Evolutionary conservation across 2,797 vertebrate genomes (phyloP), one percentile per base, ranked within the genome.

Genomic region (Trematomus bernacchii): DNA sequence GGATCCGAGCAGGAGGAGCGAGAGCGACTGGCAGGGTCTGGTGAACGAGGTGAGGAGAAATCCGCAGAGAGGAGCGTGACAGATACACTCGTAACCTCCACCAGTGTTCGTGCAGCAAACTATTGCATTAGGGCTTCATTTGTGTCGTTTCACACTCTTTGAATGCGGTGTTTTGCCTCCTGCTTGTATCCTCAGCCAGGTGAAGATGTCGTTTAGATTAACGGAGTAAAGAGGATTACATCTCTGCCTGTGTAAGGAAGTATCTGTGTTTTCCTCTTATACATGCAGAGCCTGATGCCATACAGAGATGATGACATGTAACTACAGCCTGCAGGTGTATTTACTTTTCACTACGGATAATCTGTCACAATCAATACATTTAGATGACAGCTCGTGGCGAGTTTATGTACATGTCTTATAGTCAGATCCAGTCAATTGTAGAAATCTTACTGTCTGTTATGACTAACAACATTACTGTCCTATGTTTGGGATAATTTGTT

Each of bases 21-120:
- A 98, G 89, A 96, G 94, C 84, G 97, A 98, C 91, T 98, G 97
- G 96, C 97, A 98, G 92, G 97, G 96, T 63, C 92, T 98, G 88
- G 91, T 97, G 73, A 96, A 87, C 87, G 98, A 99, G 97, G 97
- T 99, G 95, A 97, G 96, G 65, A 53, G 1, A 18, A 0, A 84
- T 46, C 73, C 48, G 40, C 27, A 73, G 71, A 16, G 40, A 30
- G 3, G 10, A 64, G 46, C 16, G 5, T 63, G 60, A 3, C 27
- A 16, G 30, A 13, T 7, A 50, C 0, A 10, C 30, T 27, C 40
- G 3, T 11, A 7, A 64, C 44, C 21, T 44, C 18, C 42, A 10
- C 57, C 68, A 6, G 57, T 30, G 48, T 3, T 42, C 44, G 44
- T 42, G 33, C 69, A 21, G 12, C 40, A 16, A 23, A 50, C 13